A percentile compares a stretch with the other conserved stretches of the same genome.
phyloP scores from a whole-genome alignment of 1,140 invertebrate species.

The Papilio machaon region DNA sequence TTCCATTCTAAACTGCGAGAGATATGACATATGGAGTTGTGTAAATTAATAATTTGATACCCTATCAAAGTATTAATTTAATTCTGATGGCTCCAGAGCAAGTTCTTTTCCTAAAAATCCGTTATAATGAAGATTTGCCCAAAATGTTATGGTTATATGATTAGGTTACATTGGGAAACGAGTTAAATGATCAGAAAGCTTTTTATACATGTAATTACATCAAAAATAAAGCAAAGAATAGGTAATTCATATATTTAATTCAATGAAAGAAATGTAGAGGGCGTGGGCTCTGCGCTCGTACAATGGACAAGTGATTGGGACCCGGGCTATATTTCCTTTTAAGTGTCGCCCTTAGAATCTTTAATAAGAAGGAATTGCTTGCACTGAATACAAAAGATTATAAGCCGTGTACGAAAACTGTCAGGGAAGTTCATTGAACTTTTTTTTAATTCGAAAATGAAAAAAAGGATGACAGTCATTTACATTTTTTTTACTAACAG shows the following conservation, averaged over 20 bases:
- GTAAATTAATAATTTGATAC: too few relatives aligned
- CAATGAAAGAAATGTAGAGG: conserved; percentile 34
- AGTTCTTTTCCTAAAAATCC: background rate
- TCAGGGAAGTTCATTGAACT: conserved; percentile 70
- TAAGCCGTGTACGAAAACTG: conserved; percentile 57
- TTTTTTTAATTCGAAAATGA: conserved; percentile 40
- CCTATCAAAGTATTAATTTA: too few relatives aligned
- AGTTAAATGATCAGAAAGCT: background rate
- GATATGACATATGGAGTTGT: background rate
- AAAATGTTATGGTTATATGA: background rate
- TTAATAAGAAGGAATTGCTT: conserved; percentile 74
- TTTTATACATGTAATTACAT: background rate
- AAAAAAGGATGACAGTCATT: background rate
- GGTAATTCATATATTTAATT: conserved; percentile 23
- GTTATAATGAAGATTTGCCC: too few relatives aligned
- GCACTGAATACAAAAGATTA: conserved; percentile 70
- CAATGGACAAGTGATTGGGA: conserved; percentile 58
- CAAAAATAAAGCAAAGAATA: background rate
- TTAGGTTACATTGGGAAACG: background rate
- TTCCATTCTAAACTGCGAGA: background rate
- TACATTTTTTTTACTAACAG: background rate
- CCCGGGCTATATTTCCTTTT: conserved; percentile 78
- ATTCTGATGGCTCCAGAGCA: background rate
- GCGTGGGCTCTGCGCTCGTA: conserved; percentile 47
- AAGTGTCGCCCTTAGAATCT: conserved; percentile 77